Evolutionary conservation across 2,888 invertebrate genomes (phyloP), one percentile per base, ranked within the genome.

Genomic region (Cataglyphis cursor): DNA sequence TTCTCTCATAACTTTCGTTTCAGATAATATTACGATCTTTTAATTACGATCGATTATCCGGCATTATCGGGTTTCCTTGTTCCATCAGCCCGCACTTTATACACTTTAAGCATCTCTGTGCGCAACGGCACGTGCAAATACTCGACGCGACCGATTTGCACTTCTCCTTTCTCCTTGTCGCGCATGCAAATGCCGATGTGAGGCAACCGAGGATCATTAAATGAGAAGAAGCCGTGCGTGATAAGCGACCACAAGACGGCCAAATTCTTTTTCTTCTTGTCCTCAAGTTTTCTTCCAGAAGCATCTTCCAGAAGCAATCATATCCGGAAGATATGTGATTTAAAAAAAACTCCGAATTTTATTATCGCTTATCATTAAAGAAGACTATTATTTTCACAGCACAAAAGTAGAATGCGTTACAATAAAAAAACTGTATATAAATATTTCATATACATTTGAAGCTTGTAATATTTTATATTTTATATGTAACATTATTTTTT

Each of bases 141-240:
- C 78, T 78, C 31, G 70, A 78, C 72, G 59, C 24, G 59, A 78
- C 59, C 44, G 21, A 6, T 59, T 51, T 18, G 70, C 38, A 24
- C 35, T 21, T n/a, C 21, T 44, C 31, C 72, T 59, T 12, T 31
- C 57, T 35, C 8, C 75, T 74, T 24, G 31, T 61, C 78, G 59
- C 72, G 78, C 24, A 72, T 72, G 31, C 78, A 80, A 80, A 72
- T 72, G 5, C 72, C n/a, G 28, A 28, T 28, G n/a, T 59, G 59
- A 48, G 72, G 70, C 48, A 70, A 61, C 31, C 59, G 57, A 59
- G 72, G 59, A 64, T 80, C 72, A 80, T 80, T 72, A 80, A 59
- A 59, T 18, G 59, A 44, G 41, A 48, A 80, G 59, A 72, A 78
- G 72, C 44, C 54, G 44, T 51, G 21, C 44, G 57, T 78, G 72